phyloP scores from a whole-genome alignment of 92 coral and sea anemone genomes.

The Porites rus region DNA sequence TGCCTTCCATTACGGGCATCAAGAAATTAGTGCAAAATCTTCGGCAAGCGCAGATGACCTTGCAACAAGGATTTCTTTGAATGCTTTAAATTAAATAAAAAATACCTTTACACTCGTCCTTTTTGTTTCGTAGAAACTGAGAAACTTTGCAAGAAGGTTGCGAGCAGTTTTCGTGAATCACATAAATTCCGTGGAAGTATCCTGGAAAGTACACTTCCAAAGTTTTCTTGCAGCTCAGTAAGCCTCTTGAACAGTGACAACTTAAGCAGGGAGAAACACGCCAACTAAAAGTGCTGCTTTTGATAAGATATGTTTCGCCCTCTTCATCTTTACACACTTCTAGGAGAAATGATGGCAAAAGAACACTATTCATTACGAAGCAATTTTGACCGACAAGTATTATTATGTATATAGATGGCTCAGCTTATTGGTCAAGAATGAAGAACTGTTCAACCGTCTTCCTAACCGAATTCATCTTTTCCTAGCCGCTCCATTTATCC shows the following conservation, averaged over 20 bases:
- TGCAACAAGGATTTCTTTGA: too few relatives aligned
- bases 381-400: too few relatives aligned
- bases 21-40: too few relatives aligned
- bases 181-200: neutral
- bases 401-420: too few relatives aligned
- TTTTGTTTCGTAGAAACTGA: neutral
- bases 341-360: neutral
- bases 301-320: neutral
- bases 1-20: too few relatives aligned
- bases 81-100: neutral
- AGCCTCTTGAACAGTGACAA: neutral
- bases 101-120: neutral
- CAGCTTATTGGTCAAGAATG: too few relatives aligned
- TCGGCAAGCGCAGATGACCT: too few relatives aligned
- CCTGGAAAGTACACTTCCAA: neutral
- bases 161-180: neutral
- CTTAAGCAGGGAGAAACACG: neutral
- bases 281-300: neutral
- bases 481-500: too few relatives aligned
- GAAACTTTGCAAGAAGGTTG: neutral
- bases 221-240: neutral
- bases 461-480: too few relatives aligned
- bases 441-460: too few relatives aligned
- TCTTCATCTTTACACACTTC: neutral
- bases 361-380: neutral